phyloP scores from a whole-genome alignment of 2,113 vertebrate genomes.

The Limanda limanda region DNA sequence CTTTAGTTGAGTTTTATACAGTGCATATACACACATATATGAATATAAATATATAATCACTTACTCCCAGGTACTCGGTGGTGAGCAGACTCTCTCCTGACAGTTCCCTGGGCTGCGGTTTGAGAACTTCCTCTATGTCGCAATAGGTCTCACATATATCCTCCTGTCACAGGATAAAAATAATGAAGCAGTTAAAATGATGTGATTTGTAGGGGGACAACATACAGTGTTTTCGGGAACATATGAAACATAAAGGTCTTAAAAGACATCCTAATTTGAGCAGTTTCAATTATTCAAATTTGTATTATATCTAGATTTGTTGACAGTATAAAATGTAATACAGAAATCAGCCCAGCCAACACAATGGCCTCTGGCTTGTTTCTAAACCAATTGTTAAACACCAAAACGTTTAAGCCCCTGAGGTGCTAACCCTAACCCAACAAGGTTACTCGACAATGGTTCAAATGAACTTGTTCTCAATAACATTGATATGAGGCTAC shows the following conservation, averaged over 20 bases:
- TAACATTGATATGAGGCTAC: background rate
- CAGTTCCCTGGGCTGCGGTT: slow-evolving; percentile 90
- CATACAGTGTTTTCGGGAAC: background rate
- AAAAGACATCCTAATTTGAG: background rate
- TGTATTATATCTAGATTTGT: too few species aligned
- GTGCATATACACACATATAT: background rate
- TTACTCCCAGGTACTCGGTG: slow-evolving; percentile 94
- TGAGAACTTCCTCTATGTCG: slow-evolving; percentile 91
- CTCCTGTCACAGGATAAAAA: slow-evolving; percentile 71
- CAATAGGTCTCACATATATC: slow-evolving; percentile 90
- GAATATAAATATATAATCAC: slow-evolving; percentile 50
- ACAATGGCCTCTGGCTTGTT: too few species aligned
- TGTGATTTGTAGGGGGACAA: background rate
- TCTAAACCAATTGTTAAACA: background rate
- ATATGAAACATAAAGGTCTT: background rate
- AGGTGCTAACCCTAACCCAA: too few species aligned
- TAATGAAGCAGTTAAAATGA: background rate
- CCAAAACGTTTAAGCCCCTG: background rate
- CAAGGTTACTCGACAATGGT: background rate
- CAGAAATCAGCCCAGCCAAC: background rate
- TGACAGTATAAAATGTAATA: too few species aligned
- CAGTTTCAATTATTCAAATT: too few species aligned
- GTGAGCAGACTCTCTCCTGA: slow-evolving; percentile 94
- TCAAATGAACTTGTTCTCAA: background rate
- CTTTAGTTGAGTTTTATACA: background rate